Conservation (phyloP, 2,888 invertebrate species). For the Acheta domesticus region DNA sequence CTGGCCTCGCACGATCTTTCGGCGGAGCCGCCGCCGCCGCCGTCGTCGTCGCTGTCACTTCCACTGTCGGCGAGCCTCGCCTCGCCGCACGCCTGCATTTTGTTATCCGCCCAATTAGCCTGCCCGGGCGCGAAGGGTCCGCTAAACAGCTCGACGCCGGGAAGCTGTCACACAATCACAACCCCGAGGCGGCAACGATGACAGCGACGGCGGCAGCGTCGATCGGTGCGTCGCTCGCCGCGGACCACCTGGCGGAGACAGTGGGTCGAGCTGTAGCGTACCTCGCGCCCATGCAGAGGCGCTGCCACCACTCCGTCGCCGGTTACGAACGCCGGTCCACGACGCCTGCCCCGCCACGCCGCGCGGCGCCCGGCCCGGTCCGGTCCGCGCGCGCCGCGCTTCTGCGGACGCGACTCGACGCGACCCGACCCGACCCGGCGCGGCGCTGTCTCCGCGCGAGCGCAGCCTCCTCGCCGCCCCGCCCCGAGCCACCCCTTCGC, state of each 20-base stretch:
- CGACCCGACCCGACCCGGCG: too few species aligned
- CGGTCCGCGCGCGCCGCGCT: slow-evolving; percentile 8
- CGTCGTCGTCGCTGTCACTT: not conserved
- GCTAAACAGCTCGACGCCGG: not conserved
- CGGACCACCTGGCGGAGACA: too few species aligned
- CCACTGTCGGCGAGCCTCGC: not conserved
- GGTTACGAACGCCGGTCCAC: too few species aligned
- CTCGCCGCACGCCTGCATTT: not conserved
- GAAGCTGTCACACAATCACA: too few species aligned
- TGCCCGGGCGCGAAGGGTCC: not conserved
- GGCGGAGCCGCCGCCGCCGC: not conserved
- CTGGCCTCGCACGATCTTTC: too few species aligned
- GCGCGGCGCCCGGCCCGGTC: not conserved
- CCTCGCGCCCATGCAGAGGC: too few species aligned
- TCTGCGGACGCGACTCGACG: not conserved
- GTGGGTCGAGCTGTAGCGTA: too few species aligned
- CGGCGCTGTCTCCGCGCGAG: not conserved
- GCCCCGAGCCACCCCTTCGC: not conserved
- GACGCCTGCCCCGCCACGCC: not conserved
- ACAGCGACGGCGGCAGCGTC: too few species aligned
- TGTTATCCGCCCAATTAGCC: not conserved
- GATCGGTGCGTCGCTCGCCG: too few species aligned
- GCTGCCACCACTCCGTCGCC: too few species aligned
- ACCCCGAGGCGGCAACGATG: too few species aligned
- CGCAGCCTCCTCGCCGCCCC: not conserved